Evolutionary conservation across 2,797 vertebrate genomes (phyloP).

Genomic region (Acanthornis magna): DNA sequence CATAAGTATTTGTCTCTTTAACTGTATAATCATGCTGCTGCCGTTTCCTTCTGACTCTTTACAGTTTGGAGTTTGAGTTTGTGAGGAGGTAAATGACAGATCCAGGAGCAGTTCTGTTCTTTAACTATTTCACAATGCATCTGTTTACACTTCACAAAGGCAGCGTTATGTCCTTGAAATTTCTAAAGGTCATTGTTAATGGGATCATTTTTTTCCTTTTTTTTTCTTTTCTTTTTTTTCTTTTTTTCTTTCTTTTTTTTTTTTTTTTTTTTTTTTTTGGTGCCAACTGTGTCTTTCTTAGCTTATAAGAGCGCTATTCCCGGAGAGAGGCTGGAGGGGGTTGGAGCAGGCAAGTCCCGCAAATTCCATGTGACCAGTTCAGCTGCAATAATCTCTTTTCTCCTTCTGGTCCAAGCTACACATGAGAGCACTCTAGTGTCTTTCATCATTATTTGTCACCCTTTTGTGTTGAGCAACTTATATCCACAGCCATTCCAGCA

Average conservation of each 20-base stretch:
- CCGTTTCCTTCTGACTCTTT: constrained; percentile 11
- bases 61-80: constrained; percentile 63
- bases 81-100: constrained; percentile 70
- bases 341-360: constrained; percentile 66
- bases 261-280: not conserved
- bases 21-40: constrained; percentile 41
- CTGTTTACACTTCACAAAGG: constrained; percentile 77
- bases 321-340: constrained; percentile 57
- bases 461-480: constrained; percentile 82
- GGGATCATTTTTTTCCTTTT: constrained; percentile 70
- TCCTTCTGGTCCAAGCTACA: constrained; percentile 79
- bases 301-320: constrained; percentile 63
- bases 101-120: constrained; percentile 73
- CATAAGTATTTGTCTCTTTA: constrained; percentile 71
- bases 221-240: constrained; percentile 50
- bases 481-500: constrained; percentile 81
- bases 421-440: constrained; percentile 83
- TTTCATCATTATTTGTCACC: constrained; percentile 84
- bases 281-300: constrained; percentile 66
- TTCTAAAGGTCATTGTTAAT: constrained; percentile 82
- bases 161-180: constrained; percentile 78
- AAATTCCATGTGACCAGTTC: constrained; percentile 82
- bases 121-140: constrained; percentile 73
- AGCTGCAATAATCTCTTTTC: constrained; percentile 86
- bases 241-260: constrained; percentile 1